These are phyloP conservation scores for Danio tinwini DNA, from an alignment of 2,797 vertebrate genomes.

Conservation along the genomic window DNA sequence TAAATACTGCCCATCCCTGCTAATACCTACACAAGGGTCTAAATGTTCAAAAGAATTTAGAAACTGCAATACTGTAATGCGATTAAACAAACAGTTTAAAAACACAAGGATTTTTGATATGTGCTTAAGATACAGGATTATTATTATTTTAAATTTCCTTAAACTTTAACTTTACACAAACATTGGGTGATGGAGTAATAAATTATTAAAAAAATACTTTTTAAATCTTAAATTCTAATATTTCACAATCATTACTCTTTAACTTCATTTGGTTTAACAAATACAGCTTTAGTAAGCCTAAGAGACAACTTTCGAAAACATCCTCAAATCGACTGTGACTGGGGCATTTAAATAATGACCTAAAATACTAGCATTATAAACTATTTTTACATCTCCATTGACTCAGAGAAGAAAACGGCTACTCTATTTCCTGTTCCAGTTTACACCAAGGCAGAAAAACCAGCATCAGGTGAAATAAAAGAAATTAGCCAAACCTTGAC, in stretches of 20 bases:
- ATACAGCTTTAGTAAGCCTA: not conserved
- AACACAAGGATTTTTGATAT: not conserved
- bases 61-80: not conserved
- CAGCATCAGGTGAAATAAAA: conserved; percentile 44
- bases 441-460: conserved; percentile 3
- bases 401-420: not conserved
- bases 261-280: too few species aligned
- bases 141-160: not conserved
- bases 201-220: too few species aligned
- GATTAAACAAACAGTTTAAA: not conserved
- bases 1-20: too few species aligned
- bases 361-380: not conserved
- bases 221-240: too few species aligned
- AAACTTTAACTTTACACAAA: not conserved
- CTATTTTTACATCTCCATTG: too few species aligned
- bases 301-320: not conserved
- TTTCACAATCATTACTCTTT: not conserved
- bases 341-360: not conserved
- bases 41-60: not conserved
- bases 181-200: not conserved
- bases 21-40: not conserved
- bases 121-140: too few species aligned
- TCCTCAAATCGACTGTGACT: not conserved
- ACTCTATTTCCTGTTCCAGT: conserved; percentile 1
- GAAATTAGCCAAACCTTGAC: conserved; percentile 25